Conservation (phyloP, 2,797 vertebrate genomes). For the Pseudomugil tenellus region DNA sequence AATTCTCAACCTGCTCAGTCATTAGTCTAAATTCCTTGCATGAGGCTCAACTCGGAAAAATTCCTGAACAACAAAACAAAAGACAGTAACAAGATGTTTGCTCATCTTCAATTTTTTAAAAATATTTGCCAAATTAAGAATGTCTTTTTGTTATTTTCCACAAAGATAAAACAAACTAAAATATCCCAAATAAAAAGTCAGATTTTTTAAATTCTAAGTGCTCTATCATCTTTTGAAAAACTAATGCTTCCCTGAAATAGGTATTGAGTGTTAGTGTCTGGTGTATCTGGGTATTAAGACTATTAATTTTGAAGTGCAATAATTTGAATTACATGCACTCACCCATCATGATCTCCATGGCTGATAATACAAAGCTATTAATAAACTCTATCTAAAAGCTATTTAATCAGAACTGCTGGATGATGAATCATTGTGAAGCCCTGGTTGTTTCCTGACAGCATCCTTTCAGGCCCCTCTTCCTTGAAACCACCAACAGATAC, state of each 20-base stretch:
- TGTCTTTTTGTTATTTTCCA: not conserved
- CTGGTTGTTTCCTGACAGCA: conserved; percentile 34
- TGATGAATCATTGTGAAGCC: conserved; percentile 43
- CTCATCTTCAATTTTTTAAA: too few species aligned
- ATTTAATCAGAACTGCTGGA: conserved; percentile 21
- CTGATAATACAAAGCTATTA: conserved; percentile 1
- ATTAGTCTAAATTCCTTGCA: too few species aligned
- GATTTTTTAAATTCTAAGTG: not conserved
- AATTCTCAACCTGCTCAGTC: too few species aligned
- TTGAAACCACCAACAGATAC: conserved; percentile 39
- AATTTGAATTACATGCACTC: not conserved
- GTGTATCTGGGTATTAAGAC: not conserved
- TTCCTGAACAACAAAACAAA: too few species aligned
- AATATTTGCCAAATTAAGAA: not conserved
- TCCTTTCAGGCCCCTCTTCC: conserved; percentile 19
- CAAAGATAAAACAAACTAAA: too few species aligned
- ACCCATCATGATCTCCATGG: conserved; percentile 5
- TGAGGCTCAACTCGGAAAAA: too few species aligned
- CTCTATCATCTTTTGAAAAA: not conserved
- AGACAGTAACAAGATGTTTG: too few species aligned
- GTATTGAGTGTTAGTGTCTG: not conserved
- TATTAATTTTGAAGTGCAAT: not conserved
- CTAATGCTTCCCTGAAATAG: not conserved
- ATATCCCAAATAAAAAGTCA: not conserved
- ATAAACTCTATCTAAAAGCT: not conserved